Evolutionary conservation across 1,140 invertebrate species (phyloP), one percentile per base, ranked within the genome.

Genomic region (Macrobrachium rosenbergii): DNA sequence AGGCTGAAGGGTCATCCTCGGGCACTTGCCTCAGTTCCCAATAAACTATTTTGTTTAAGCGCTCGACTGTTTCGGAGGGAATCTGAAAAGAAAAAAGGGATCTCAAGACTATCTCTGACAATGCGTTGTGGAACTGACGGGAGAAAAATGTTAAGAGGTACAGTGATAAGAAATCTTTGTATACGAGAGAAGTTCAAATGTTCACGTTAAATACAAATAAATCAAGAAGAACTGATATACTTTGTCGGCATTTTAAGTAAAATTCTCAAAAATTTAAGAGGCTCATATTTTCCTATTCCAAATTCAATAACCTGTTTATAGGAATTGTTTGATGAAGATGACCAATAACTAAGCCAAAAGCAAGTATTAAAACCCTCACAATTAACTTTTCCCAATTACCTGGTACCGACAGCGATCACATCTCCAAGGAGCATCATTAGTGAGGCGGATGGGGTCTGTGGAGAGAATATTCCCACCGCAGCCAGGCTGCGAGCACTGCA

Each of bases 401-500:
- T 89, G 77, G 60, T 88, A 86, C 21, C 83, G 62, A 37, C 89
- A 89, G 52, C 77, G 82, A 75, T 87, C 87, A 12, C 89, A 89
- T 5, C 62, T 76, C 83, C 83, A 89, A 77, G 82, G 63, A 10
- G 86, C 83, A 62, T 80, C 83, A 52, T 89, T 89, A 52, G 80
- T 23, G 16, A 77, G 67, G 17, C 67, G 52, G 8, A 88, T 72
- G 12, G 89, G 87, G 64, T 89, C 79, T 17, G 83, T 88, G n/a
- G 37, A 82, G 8, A 89, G 69, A 37, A 89, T 88, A n/a, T 80
- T 76, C 5, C 89, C 89, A 8, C 87, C 89, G 72, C 89, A 89
- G 0, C 81, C 64, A 11, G 78, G 75, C 79, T 89, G 83, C 14
- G 89, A 86, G 67, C 90, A 90, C 75, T 69, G 63, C 5, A 90